Conservation (phyloP, 2,113 vertebrate genomes). For the Bettongia penicillata region DNA sequence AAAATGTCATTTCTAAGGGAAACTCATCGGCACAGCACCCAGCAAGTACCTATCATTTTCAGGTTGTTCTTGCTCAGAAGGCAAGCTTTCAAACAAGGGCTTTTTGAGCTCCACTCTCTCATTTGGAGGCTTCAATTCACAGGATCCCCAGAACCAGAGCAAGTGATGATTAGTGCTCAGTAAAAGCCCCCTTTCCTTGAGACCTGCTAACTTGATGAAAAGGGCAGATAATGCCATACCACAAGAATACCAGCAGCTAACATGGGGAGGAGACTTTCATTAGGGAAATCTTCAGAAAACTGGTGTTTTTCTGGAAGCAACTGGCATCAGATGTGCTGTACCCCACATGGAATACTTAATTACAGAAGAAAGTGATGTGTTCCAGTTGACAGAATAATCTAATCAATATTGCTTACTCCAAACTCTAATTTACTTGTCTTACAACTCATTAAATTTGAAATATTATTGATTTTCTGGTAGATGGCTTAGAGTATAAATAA, state of each 20-base stretch:
- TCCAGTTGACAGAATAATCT: constrained; percentile 79
- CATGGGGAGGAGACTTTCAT: constrained; percentile 62
- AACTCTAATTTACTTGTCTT: constrained; percentile 86
- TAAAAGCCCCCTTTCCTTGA: constrained; percentile 68
- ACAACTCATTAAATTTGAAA: constrained; percentile 85
- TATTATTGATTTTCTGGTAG: constrained; percentile 82
- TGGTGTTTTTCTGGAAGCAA: constrained; percentile 55
- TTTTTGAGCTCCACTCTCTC: constrained; percentile 70
- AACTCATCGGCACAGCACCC: constrained; percentile 4
- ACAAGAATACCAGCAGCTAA: not conserved
- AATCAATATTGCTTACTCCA: constrained; percentile 79
- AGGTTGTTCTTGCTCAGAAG: constrained; percentile 3
- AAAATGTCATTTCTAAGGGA: constrained; percentile 29
- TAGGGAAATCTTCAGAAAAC: constrained; percentile 46
- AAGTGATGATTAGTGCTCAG: constrained; percentile 63
- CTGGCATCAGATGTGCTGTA: constrained; percentile 25
- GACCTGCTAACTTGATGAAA: constrained; percentile 52
- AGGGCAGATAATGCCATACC: constrained; percentile 40
- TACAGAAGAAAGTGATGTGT: constrained; percentile 81
- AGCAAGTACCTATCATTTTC: not conserved
- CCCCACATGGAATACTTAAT: constrained; percentile 79
- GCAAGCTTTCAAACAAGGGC: constrained; percentile 37
- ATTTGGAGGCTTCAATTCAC: constrained; percentile 64
- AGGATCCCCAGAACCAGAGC: constrained; percentile 55
- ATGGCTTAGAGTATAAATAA: constrained; percentile 80